These are phyloP conservation scores for Salticus scenicus DNA, from an alignment of 2,888 invertebrate genomes.

Conservation along the genomic window DNA sequence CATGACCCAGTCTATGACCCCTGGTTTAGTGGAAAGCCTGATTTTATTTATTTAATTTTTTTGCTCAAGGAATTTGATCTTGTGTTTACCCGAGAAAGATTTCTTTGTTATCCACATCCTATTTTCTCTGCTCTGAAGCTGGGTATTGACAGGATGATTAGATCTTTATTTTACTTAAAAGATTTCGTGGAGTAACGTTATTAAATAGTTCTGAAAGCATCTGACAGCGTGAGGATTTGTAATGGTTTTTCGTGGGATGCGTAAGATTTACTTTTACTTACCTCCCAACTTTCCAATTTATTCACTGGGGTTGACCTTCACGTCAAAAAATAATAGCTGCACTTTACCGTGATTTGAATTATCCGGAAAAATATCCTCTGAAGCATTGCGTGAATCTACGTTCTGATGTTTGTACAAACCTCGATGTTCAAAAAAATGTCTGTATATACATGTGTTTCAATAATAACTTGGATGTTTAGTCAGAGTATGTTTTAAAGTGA, in stretches of 20 bases:
- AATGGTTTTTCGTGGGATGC: conserved; percentile 6
- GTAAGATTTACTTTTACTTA: not conserved
- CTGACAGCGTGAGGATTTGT: conserved; percentile 9
- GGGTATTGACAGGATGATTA: conserved; percentile 17
- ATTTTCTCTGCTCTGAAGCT: not conserved
- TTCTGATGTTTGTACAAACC: too few species aligned
- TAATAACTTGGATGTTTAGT: too few species aligned
- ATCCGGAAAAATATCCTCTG: too few species aligned
- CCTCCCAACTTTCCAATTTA: not conserved
- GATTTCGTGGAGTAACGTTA: not conserved
- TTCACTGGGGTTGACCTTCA: not conserved
- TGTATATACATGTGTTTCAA: too few species aligned
- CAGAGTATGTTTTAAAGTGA: too few species aligned
- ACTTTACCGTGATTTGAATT: too few species aligned
- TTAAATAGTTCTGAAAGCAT: not conserved
- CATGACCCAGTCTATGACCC: not conserved
- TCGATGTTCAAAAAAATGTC: too few species aligned
- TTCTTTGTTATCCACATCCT: conserved; percentile 12
- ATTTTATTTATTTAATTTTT: conserved; percentile 17
- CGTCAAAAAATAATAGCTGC: not conserved
- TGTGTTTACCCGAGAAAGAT: not conserved
- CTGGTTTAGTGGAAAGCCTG: not conserved
- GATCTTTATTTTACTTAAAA: conserved; percentile 9
- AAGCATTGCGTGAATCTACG: too few species aligned
- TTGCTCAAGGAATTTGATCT: conserved; percentile 10